Conservation (phyloP, 2,888 invertebrate genomes). For the Rhamnusium bicolor region DNA sequence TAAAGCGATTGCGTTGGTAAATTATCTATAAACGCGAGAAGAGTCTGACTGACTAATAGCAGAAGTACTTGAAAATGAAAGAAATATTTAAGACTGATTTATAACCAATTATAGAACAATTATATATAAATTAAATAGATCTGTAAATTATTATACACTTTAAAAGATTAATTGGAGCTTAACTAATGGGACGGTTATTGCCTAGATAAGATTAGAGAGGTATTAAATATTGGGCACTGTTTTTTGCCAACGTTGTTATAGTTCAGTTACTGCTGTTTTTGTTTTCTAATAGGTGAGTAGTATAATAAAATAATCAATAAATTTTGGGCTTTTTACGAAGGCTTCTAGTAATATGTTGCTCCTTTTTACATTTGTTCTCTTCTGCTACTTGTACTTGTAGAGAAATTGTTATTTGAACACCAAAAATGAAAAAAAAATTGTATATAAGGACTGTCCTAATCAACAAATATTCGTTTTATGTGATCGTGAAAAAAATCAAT, state of each 20-base stretch:
- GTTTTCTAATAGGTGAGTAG: constrained; percentile 16
- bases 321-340: no score
- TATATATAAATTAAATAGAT: not conserved
- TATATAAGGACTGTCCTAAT: no score
- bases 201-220: constrained; percentile 24
- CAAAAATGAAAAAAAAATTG: no score
- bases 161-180: not conserved
- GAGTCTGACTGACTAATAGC: no score
- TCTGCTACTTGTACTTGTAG: no score
- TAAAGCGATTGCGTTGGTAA: no score
- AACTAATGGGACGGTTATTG: not conserved
- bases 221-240: constrained; percentile 20
- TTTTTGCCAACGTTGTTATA: not conserved
- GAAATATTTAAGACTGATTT: not conserved
- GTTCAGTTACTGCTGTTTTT: not conserved
- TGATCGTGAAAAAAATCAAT: no score
- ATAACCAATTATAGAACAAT: not conserved
- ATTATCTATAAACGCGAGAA: not conserved
- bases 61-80: not conserved
- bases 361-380: no score
- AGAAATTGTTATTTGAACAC: no score
- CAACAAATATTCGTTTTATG: no score
- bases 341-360: no score
- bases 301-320: no score
- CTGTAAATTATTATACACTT: not conserved